Evolutionary conservation across 2,113 vertebrate genomes (phyloP).

Genomic region (Tetrax tetrax): DNA sequence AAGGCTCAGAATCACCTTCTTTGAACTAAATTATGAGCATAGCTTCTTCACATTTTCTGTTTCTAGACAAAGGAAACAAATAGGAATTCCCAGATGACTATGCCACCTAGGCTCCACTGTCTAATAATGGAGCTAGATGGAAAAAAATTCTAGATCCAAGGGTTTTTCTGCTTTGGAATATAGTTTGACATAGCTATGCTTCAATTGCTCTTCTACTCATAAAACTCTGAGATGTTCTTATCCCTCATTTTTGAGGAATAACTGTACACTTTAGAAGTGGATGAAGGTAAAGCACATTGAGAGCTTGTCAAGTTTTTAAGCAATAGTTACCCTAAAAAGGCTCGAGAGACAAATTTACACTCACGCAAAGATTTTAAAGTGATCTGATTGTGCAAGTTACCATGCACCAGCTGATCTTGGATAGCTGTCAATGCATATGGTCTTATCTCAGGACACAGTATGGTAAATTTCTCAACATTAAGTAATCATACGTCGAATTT

Average conservation of each 20-base stretch:
- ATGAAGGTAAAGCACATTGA: neutral
- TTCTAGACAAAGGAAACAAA: neutral
- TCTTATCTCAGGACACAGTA: neutral
- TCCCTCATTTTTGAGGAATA: neutral
- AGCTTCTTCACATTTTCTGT: neutral
- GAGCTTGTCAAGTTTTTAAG: neutral
- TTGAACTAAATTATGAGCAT: neutral
- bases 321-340: neutral
- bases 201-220: neutral
- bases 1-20: neutral
- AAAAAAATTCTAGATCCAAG: neutral
- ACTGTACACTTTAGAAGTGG: neutral
- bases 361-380: neutral
- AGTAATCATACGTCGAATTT: conserved; percentile 26
- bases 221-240: neutral
- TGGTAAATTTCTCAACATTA: neutral
- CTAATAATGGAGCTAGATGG: neutral
- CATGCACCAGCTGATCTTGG: neutral
- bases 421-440: neutral
- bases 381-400: neutral
- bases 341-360: neutral
- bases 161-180: neutral
- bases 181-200: neutral
- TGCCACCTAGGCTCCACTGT: neutral
- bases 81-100: neutral